Conservation (phyloP, 2,113 vertebrate species). For the Peromyscus californicus region DNA sequence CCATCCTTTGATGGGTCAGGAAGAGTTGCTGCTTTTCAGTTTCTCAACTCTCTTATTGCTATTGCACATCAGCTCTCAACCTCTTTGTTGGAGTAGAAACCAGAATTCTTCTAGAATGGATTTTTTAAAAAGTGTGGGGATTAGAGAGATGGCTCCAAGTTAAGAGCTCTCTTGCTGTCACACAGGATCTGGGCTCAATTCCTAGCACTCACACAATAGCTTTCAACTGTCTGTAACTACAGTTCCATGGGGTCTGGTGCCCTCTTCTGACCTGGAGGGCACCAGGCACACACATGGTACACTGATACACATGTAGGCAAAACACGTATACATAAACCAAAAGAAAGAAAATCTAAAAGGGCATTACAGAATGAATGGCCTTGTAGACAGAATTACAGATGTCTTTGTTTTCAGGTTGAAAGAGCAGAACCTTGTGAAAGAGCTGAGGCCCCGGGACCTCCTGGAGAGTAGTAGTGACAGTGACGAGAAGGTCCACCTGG, state of each 20-base stretch:
- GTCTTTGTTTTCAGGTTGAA: constrained; percentile 88
- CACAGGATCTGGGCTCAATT: background rate
- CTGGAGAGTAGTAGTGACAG: constrained; percentile 97
- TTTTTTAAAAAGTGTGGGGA: background rate
- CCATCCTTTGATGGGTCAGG: background rate
- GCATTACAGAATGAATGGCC: background rate
- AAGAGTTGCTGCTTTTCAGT: background rate
- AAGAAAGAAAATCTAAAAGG: background rate
- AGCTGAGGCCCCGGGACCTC: constrained; percentile 90
- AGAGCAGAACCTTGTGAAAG: constrained; percentile 91
- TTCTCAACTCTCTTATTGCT: background rate
- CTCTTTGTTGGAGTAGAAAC: background rate
- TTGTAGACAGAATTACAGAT: background rate
- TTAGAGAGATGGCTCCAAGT: background rate
- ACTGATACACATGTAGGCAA: background rate
- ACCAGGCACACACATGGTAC: background rate
- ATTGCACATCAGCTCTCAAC: background rate
- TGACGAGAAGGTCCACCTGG: constrained; percentile 93
- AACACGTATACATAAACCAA: background rate
- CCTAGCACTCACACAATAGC: background rate
- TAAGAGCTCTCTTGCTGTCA: background rate
- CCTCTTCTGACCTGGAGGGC: background rate
- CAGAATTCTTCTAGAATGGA: background rate
- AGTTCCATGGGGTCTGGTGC: background rate
- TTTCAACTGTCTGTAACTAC: background rate